phyloP scores from a whole-genome alignment of 2,113 vertebrate genomes.

The Neoarius graeffei region DNA sequence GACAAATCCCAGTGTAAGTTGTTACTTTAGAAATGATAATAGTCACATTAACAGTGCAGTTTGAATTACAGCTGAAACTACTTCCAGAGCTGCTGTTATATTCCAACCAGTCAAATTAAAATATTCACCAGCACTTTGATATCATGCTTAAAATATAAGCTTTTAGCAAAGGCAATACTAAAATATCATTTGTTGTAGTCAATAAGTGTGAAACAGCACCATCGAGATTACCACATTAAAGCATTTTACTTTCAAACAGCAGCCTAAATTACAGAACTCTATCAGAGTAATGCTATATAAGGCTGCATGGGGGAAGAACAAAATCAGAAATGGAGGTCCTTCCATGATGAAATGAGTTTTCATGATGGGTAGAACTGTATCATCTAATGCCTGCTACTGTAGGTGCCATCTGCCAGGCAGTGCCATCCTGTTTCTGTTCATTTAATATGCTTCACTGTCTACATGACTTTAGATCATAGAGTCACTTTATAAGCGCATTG shows the following conservation, averaged over 20 bases:
- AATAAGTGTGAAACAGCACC: neutral
- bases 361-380: neutral
- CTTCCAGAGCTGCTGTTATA: neutral
- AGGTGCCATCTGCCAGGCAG: constrained; percentile 28
- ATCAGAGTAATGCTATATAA: neutral
- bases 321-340: neutral
- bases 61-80: neutral
- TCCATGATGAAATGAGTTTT: neutral
- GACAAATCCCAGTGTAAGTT: neutral
- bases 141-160: neutral
- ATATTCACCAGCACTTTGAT: neutral
- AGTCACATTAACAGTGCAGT: neutral
- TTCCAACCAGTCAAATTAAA: neutral
- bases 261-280: neutral
- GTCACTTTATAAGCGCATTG: constrained; percentile 26
- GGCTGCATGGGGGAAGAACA: neutral
- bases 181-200: neutral
- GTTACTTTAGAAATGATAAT: neutral
- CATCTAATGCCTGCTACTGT: neutral
- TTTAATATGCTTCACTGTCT: constrained; percentile 40
- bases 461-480: constrained; percentile 38
- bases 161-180: neutral
- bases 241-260: constrained; percentile 14
- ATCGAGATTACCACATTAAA: neutral
- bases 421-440: constrained; percentile 31